These are phyloP conservation scores for Mimas tiliae DNA, from an alignment of 2,888 invertebrate species.

Conservation along the genomic window DNA sequence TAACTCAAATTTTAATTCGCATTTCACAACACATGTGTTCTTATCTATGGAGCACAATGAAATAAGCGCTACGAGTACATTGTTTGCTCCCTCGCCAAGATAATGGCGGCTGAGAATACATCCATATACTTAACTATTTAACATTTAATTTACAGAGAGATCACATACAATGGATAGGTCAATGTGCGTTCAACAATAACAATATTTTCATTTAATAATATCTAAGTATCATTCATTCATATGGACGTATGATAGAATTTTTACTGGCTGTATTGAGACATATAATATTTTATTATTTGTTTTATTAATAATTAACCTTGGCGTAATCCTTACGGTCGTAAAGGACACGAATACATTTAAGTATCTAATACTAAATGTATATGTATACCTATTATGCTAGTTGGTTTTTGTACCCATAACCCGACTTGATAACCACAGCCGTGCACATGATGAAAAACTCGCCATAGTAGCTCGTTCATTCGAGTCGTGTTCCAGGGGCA, in stretches of 20 bases:
- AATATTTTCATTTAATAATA: conserved; percentile 15
- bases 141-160: conserved; percentile 47
- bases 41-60: conserved; percentile 49
- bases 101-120: conserved; percentile 57
- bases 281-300: too few relatives aligned
- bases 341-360: too few relatives aligned
- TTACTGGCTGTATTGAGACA: background rate
- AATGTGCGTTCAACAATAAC: conserved; percentile 43
- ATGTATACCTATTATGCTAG: too few relatives aligned
- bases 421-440: too few relatives aligned
- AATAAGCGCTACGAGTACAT: conserved; percentile 42
- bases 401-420: too few relatives aligned
- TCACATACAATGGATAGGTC: conserved; percentile 45
- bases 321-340: too few relatives aligned
- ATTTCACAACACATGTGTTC: conserved; percentile 46
- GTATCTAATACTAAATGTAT: too few relatives aligned
- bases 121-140: conserved; percentile 46
- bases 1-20: conserved; percentile 13
- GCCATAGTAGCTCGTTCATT: too few relatives aligned
- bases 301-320: background rate
- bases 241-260: background rate
- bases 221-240: conserved; percentile 1
- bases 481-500: too few relatives aligned
- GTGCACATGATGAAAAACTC: too few relatives aligned
- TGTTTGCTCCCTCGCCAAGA: conserved; percentile 60